A percentile compares a stretch with the other conserved stretches of the same genome.
Evolutionary conservation across 2,113 vertebrate genomes (phyloP).

Genomic region (Ariopsis seemanni): DNA sequence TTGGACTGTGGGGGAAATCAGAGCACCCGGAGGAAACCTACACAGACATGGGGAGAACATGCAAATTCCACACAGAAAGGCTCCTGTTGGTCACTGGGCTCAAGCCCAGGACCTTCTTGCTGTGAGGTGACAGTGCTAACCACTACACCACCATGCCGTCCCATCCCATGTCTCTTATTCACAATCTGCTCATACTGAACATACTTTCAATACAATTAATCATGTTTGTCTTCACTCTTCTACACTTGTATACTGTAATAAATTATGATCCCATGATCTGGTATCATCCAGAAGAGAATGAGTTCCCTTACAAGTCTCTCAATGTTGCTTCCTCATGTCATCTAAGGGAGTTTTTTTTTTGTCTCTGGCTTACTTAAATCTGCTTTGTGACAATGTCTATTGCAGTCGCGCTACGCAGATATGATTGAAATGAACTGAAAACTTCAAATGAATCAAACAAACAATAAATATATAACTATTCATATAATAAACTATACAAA

Average conservation of each 20-base stretch:
- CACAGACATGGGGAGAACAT: no score
- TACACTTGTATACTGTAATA: neutral
- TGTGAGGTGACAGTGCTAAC: no score
- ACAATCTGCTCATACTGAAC: no score
- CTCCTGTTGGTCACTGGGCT: no score
- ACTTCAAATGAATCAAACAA: neutral
- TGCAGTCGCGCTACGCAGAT: neutral
- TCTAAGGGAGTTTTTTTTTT: neutral
- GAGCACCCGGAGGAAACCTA: no score
- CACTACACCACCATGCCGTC: no score
- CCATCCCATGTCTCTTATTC: no score
- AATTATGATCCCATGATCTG: neutral
- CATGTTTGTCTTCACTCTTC: no score
- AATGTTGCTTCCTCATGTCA: neutral
- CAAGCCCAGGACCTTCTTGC: no score
- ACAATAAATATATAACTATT: neutral
- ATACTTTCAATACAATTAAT: no score
- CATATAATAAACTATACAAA: neutral
- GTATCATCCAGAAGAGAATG: neutral
- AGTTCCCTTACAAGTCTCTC: neutral
- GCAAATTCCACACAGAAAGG: no score
- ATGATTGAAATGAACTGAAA: neutral
- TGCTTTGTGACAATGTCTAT: neutral
- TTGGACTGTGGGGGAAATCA: no score
- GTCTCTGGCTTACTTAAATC: neutral